A percentile compares a stretch with the other conserved stretches of the same genome.
Evolutionary conservation across 1,140 invertebrate species (phyloP).

Genomic region (Oedothorax gibbosus): DNA sequence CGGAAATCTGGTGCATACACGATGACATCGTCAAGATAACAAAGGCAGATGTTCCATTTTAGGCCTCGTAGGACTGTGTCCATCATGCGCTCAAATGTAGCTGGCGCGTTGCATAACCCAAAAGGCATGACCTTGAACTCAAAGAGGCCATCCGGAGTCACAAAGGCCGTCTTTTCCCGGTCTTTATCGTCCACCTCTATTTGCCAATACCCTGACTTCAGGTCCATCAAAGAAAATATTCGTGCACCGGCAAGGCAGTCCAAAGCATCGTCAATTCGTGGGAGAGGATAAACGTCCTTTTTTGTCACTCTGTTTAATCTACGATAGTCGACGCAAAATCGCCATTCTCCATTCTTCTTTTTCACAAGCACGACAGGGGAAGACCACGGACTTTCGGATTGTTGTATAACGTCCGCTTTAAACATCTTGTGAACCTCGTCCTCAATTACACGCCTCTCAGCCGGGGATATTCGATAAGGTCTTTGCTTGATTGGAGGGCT

Average conservation of each 20-base stretch:
- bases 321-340: too few species aligned
- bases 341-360: too few species aligned
- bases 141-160: constrained; percentile 62
- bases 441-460: too few species aligned
- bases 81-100: constrained; percentile 62
- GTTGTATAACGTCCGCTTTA: too few species aligned
- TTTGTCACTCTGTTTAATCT: constrained; percentile 67
- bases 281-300: constrained; percentile 72
- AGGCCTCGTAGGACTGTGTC: constrained; percentile 64
- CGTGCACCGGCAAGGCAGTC: constrained; percentile 66
- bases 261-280: constrained; percentile 70
- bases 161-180: constrained; percentile 65
- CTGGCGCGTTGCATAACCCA: constrained; percentile 59
- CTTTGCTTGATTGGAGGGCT: too few species aligned
- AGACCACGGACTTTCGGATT: too few species aligned
- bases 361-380: too few species aligned
- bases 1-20: constrained; percentile 64
- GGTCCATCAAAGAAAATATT: constrained; percentile 69
- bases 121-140: constrained; percentile 65
- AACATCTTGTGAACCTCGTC: too few species aligned
- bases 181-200: constrained; percentile 66
- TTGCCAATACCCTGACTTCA: constrained; percentile 71
- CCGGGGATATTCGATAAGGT: too few species aligned
- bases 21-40: constrained; percentile 50
- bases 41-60: not conserved